Evolutionary conservation across 2,888 invertebrate genomes (phyloP), one percentile per base, ranked within the genome.

Genomic region (Athripsodes cinereus): DNA sequence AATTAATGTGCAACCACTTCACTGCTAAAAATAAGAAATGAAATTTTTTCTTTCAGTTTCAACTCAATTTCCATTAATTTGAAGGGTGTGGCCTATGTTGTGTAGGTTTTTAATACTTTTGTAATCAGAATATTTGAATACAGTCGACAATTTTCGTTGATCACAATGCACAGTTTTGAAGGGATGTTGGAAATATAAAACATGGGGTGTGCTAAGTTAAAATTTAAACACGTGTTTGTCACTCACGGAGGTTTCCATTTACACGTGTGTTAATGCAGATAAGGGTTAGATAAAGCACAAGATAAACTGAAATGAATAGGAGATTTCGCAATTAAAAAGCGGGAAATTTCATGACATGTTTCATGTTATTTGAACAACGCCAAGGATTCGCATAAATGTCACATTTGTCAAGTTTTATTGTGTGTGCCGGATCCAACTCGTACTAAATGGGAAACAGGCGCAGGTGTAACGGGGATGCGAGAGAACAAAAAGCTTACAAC

Each of bases 211-310:
- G 50, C 16, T 50, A 11, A n/a, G 20, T 50, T n/a, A 50, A 21
- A 50, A 50, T 48, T 26, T 50, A 22, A 26, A 50, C 50, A 50
- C 50, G 26, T 26, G 50, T 50, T 13, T 50, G 50, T 50, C 50
- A 50, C 50, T 6, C 6, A 21, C 16, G 50, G 18, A 26, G 22
- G 13, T 18, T 26, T 50, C 20, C 10, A 26, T 22, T 8, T 50
- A 26, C 50, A 50, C 50, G 26, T 48, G 48, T 18, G 8, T 20
- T 11, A 18, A 2, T 2, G 11, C 22, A 50, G 50, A 50, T 50
- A 50, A 50, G n/a, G 50, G 22, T 13, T 19, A 47, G 21, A 20
- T 11, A 11, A 44, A 44, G 19, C 19, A 47, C 47, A 11, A 26
- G 40, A 40, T 40, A 40, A 50, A 50, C 16, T 8, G 50, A 26